A percentile compares a stretch with the other conserved stretches of the same genome.
Conservation (phyloP, 2,113 vertebrate genomes). For the Rhynchopsitta pachyrhyncha region DNA sequence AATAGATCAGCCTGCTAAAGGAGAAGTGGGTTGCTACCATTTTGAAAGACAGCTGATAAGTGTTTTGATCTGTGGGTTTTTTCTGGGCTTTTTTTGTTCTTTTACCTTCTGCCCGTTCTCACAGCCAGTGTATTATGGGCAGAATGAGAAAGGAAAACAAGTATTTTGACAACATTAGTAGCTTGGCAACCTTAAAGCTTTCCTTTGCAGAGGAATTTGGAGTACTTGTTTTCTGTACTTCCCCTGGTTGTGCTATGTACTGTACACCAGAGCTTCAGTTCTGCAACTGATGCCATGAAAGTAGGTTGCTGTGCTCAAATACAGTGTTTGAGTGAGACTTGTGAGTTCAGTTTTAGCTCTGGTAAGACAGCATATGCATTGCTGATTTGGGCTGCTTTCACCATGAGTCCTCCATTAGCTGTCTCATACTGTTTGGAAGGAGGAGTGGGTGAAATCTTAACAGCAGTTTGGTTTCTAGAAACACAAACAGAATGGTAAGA, state of each 20-base stretch:
- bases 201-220: constrained; percentile 15
- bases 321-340: background rate
- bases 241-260: background rate
- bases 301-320: background rate
- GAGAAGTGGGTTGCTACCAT: background rate
- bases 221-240: background rate
- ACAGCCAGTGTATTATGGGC: background rate
- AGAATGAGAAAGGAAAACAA: background rate
- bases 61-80: background rate
- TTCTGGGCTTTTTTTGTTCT: background rate
- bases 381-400: background rate
- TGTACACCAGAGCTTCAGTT: background rate
- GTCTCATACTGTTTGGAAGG: background rate
- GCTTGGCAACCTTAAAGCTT: background rate
- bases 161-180: background rate
- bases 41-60: background rate
- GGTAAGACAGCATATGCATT: background rate
- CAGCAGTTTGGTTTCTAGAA: background rate
- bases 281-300: background rate
- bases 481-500: background rate
- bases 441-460: background rate
- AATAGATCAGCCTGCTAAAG: background rate
- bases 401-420: background rate
- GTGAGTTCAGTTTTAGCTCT: background rate
- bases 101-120: background rate